phyloP scores from a whole-genome alignment of 2,113 vertebrate genomes.

The Pseudorhombus dupliciocellatus region DNA sequence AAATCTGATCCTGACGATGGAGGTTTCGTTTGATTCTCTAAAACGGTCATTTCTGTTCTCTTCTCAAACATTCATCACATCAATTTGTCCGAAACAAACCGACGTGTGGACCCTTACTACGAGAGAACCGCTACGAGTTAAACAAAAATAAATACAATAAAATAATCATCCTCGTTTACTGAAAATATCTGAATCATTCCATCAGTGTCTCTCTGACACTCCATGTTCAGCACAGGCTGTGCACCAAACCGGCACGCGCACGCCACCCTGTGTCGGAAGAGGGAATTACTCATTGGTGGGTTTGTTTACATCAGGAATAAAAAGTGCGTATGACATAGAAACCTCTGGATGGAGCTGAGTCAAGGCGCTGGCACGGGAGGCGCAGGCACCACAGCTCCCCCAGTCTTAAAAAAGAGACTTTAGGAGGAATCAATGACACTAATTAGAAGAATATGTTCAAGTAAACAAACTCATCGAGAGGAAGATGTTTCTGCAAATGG shows the following conservation, averaged over 20 bases:
- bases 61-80: conserved; percentile 1
- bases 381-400: background rate
- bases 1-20: background rate
- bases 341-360: conserved; percentile 71
- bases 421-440: background rate
- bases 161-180: background rate
- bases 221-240: background rate
- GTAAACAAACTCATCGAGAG: background rate
- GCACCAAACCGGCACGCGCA: conserved; percentile 15
- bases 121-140: no score
- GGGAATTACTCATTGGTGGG: conserved; percentile 28
- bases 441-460: background rate
- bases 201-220: background rate
- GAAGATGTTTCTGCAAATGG: background rate
- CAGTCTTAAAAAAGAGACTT: background rate
- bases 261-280: conserved; percentile 55
- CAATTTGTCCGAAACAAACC: background rate
- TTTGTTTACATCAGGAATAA: conserved; percentile 85
- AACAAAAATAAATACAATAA: no score
- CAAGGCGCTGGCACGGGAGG: conserved; percentile 32
- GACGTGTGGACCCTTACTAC: background rate
- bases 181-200: conserved; percentile 18
- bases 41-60: background rate
- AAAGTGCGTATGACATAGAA: conserved; percentile 82
- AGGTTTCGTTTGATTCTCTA: background rate